Percentiles rank a stretch among this genome's conserved stretches.
Evolutionary conservation across 2,113 vertebrate species (phyloP).

Genomic region (Oreochromis spilurus): DNA sequence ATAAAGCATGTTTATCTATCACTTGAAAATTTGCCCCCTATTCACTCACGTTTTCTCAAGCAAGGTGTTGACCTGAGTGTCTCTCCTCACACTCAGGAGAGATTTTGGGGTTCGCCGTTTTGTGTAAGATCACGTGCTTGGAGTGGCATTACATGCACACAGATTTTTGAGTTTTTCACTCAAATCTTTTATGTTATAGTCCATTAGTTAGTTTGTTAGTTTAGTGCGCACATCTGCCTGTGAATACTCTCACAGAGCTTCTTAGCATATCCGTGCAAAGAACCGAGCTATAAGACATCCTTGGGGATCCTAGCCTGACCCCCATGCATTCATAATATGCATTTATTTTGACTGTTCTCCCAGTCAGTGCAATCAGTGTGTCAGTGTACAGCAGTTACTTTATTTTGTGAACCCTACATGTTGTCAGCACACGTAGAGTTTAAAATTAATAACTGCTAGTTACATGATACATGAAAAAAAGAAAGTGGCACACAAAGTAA

Average conservation of each 20-base stretch:
- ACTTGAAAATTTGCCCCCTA: accelerated
- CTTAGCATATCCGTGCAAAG: background rate
- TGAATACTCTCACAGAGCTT: background rate
- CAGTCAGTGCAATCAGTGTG: accelerated
- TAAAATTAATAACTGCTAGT: background rate
- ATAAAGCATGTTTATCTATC: accelerated
- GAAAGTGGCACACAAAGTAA: background rate
- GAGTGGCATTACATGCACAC: background rate
- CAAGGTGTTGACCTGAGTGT: background rate
- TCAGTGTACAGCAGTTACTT: background rate
- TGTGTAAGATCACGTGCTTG: background rate
- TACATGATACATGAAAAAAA: background rate
- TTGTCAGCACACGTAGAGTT: background rate
- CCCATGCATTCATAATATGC: background rate
- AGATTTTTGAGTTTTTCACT: background rate
- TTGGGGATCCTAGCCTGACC: background rate
- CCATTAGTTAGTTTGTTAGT: background rate
- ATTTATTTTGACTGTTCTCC: background rate
- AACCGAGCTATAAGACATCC: background rate
- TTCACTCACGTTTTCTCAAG: accelerated
- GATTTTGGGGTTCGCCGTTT: accelerated
- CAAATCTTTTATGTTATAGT: accelerated
- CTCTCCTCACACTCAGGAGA: accelerated
- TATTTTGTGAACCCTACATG: accelerated
- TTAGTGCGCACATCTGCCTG: background rate